Base-by-base conservation (phyloP, 2,888 invertebrate species). In the Lypha dubia region DNA sequence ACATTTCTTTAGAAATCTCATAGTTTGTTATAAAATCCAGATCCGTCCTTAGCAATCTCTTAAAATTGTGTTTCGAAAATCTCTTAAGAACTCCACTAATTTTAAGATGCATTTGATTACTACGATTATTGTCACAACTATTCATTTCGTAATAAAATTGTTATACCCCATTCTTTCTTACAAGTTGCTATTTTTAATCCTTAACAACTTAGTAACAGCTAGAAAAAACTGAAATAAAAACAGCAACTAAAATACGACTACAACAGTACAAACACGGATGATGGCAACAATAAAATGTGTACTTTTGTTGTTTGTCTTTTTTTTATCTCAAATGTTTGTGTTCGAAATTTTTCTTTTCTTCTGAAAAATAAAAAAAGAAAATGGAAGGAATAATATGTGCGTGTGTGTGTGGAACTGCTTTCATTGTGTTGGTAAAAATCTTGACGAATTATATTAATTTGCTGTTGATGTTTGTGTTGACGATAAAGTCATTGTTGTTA, bases 401-500 rank as follows among this genome's bases (percentile, higher is more conserved):
- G 13, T 53, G 51, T 32, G 24, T 41, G 20, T 70, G 44, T 51
- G 44, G 53, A 24, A 32, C 17, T 67, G 41, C 49, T 63, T 62
- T 44, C 62, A 58, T 49, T 58, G 56, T 58, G 56, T 53, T 51
- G 35, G 35, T 38, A 38, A 76, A 75, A 75, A 70, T 82, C 82
- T 80, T 74, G 80, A 83, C 63, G 85, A 85, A 85, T 85, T 79
- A 80, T 73, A 85, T 85, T 83, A 85, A 83, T 85, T 85, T 83
- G 65, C 73, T 85, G 76, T 73, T 84, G 79, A 76, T 38, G 56
- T 51, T 68, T 46, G n/a, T 58, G 46, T 32, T 77, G 58, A 49
- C 60, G 53, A 65, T 38, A 20, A 56, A 56, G 38, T 28, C n/a
- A 20, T 46, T 46, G 44, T 65, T 51, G 8, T 2, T 11, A 38